Evolutionary conservation across 2,888 invertebrate species (phyloP), one percentile per base, ranked within the genome.

Genomic region (Trachelus iudaicus): DNA sequence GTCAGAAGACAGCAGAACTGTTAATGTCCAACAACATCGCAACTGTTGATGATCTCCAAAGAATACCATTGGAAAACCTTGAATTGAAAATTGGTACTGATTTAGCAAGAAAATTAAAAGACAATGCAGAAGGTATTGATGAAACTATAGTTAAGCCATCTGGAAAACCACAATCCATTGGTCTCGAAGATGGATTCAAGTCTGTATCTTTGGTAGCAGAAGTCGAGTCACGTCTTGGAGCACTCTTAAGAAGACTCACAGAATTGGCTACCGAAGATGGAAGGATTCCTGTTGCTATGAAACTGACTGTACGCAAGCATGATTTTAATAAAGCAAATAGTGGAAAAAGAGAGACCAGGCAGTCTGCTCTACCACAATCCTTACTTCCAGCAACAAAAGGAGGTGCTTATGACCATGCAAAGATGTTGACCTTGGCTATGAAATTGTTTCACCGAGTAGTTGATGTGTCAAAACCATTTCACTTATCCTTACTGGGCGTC

Each of bases 131-230:
- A 91, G 97, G 97, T n/a, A 94, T 95, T 79, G 97, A 97, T 90
- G 93, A 93, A 82, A 93, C 94, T 81, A 92, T 93, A 76, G 96
- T 97, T 1, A 95, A 96, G 86, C 93, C 94, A 79, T 94, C 95
- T 69, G 96, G 96, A 6, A 95, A 94, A 88, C 96, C 96, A 23
- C 96, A 95, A 89, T 95, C 95, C 81, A 96, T 97, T 86, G 96
- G 96, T 33, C 91, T 97, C 80, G 97, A 97, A 89, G 96, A 97
- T 89, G 95, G 96, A 79, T 96, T 96, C 90, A 94, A 94, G 86
- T 94, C 94, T 79, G 95, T 96, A 76, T 95, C 95, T 83, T 93
- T 95, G 4, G 94, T 95, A 85, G 94, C 94, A 79, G 96, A 96
- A 88, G 95, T 96, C 4, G 95, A 95, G 87, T 95, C 95, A 40